Evolutionary conservation across 2,113 vertebrate genomes (phyloP), one percentile per base, ranked within the genome.

Genomic region (Cryptomyrus ogoouensis): DNA sequence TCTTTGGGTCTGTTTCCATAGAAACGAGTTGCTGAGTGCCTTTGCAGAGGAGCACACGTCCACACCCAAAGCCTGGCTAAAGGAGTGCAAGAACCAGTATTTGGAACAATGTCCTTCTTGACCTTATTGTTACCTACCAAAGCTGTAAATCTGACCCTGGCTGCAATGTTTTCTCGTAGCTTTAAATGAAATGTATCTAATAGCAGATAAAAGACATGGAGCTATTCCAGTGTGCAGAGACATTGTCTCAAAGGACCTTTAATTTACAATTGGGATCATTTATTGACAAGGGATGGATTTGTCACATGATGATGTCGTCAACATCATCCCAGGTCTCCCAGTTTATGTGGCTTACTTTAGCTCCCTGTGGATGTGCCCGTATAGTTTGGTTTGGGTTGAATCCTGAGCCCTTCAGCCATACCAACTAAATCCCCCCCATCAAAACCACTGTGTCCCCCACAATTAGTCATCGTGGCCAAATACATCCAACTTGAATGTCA

Each of bases 1-100:
- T 70, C 92, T 94, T 90, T 56, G 89, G 89, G 92, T 88, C 88
- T 46, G 94, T 95, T 94, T 93, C 94, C 94, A 96, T 95, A 93
- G 93, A 93, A 94, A 95, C 92, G 42, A 90, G 90, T 91, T 86
- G 86, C 89, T 87, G 90, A 91, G 92, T 92, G 49, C 84, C 80
- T 83, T 90, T 47, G 74, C 62, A 91, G 91, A 90, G 31, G 56
- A 62, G 91, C 52, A 83, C 85, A 70, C 88, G 50, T 89, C 27
- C 31, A 56, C 31, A 88, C 31, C 7, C 88, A 87, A 62, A 90
- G 56, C 49, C 44, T 17, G 17, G 35, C 44, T 88, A 2, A 19
- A 49, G 83, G 53, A 15, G 13, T 52, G 31, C 52, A 42, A 15
- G 21, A 47, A 88, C 58, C 49, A 56, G 42, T 77, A 44, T 46